A percentile compares a stretch with the other conserved stretches of the same genome.
Conservation (phyloP, 2,113 vertebrate species). For the Thamnaconus septentrionalis region DNA sequence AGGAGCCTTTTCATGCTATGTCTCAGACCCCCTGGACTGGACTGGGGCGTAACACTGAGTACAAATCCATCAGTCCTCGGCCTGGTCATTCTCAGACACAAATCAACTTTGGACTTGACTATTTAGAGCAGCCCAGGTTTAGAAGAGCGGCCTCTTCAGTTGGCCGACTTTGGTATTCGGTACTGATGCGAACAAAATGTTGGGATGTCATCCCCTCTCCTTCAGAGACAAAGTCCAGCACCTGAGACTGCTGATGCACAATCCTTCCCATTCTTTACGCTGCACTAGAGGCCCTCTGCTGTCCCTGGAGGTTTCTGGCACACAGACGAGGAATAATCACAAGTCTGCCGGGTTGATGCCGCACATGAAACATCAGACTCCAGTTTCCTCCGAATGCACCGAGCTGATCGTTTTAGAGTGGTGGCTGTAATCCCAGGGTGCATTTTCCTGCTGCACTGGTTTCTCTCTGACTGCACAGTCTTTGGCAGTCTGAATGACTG, state of each 20-base stretch:
- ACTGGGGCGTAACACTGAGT: too few relatives aligned
- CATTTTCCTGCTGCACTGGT: constrained; percentile 27
- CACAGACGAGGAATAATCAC: constrained; percentile 25
- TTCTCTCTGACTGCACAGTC: constrained; percentile 7
- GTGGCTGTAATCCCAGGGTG: constrained; percentile 37
- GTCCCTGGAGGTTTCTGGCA: constrained; percentile 28
- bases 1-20: too few relatives aligned
- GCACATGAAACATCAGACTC: constrained; percentile 10
- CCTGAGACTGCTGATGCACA: constrained; percentile 16
- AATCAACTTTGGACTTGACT: too few relatives aligned
- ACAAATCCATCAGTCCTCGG: too few relatives aligned
- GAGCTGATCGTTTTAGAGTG: constrained; percentile 24
- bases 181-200: constrained; percentile 13
- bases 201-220: neutral
- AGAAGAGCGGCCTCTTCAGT: neutral
- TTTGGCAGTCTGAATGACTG: constrained; percentile 25
- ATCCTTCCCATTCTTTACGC: constrained; percentile 12
- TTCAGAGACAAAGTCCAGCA: constrained; percentile 20
- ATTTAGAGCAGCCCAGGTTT: neutral
- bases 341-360: constrained; percentile 21
- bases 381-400: constrained; percentile 26
- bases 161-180: constrained; percentile 8
- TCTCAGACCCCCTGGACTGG: too few relatives aligned
- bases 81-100: too few relatives aligned
- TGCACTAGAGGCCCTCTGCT: constrained; percentile 5